Evolutionary conservation across 2,113 vertebrate genomes (phyloP), one percentile per base, ranked within the genome.

Genomic region (Rhinogobius similis): DNA sequence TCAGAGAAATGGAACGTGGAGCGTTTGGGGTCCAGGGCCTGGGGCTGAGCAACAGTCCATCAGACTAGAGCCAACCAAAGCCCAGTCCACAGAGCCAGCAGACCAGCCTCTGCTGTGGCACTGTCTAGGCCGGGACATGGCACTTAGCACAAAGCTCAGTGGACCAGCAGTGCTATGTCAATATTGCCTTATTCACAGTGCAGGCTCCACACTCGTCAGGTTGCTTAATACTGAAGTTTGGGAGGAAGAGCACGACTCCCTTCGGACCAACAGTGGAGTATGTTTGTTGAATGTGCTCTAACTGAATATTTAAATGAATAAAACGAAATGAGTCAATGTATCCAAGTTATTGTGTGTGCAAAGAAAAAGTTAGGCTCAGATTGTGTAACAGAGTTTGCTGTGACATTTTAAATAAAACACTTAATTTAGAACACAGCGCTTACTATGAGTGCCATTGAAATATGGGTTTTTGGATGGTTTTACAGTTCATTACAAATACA

Each of bases 121-220:
- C 68, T 68, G 85, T 82, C 77, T 80, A 56, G 65, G 53, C 75
- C 50, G 61, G 75, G 79, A 21, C 69, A 70, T 63, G 56, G 72
- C 71, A 82, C 75, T 70, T 65, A 70, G 77, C 71, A 82, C 82
- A 70, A 59, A 81, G 69, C 82, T 84, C 83, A 86, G 53, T 77
- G 27, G 73, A 87, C 70, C 85, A 80, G 75, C 64, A 62, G 64
- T 73, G 79, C 83, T 81, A 71, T 85, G 88, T 91, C 84, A 91
- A 88, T 84, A 87, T 82, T 86, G 70, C 77, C 75, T 84, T 78
- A 76, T 55, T 77, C 78, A 74, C 64, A 79, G 50, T 70, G 52
- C 52, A 55, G 67, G 73, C 76, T 83, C 63, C 66, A 75, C 59
- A 78, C 66, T 78, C 52, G 81, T 80, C 72, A 73, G 58, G 59